Evolutionary conservation across 2,113 vertebrate genomes (phyloP).

Genomic region (Girardinichthys multiradiatus): DNA sequence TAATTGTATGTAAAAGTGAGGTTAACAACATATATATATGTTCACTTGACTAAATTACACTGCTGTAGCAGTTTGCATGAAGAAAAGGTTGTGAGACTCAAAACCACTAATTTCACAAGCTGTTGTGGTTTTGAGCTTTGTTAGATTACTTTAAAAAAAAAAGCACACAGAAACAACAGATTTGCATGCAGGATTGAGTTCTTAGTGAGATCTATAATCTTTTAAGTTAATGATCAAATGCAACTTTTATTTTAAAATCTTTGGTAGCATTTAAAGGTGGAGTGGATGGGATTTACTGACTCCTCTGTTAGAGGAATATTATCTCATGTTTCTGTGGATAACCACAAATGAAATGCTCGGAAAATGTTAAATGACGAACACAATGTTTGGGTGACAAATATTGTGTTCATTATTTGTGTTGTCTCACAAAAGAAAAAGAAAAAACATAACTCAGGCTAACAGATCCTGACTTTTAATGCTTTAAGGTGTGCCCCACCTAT

Average conservation of each 20-base stretch:
- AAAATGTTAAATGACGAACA: no score
- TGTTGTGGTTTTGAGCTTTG: neutral
- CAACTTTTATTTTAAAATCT: neutral
- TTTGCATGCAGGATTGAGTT: neutral
- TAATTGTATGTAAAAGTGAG: conserved; percentile 65
- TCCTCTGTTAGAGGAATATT: no score
- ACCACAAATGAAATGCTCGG: no score
- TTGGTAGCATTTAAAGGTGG: no score
- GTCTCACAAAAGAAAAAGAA: no score
- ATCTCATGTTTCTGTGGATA: no score
- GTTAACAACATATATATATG: conserved; percentile 49
- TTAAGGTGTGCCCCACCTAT: no score
- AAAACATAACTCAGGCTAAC: no score
- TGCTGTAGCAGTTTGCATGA: conserved; percentile 33
- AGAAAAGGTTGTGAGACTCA: conserved; percentile 15
- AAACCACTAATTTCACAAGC: conserved; percentile 28
- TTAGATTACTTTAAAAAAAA: neutral
- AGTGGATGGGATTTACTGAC: no score
- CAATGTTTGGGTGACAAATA: no score
- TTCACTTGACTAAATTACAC: conserved; percentile 39
- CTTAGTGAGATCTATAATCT: neutral
- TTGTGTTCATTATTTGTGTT: no score
- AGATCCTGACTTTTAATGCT: no score
- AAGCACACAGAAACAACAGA: neutral
- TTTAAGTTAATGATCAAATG: neutral